These are phyloP conservation scores for Lophius americanus DNA, from an alignment of 2,797 vertebrate species.

Conservation along the genomic window DNA sequence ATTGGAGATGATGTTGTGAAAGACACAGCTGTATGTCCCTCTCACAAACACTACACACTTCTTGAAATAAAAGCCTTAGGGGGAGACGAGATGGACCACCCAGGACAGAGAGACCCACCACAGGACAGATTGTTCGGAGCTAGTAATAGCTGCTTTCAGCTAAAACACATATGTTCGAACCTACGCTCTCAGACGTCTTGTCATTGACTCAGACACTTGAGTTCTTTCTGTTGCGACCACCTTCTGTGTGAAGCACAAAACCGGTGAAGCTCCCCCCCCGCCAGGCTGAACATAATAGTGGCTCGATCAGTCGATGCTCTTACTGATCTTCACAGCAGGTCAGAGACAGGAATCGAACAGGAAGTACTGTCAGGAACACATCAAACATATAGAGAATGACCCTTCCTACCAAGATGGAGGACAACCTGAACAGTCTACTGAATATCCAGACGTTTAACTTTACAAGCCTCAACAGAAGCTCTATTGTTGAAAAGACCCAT, in stretches of 20 bases:
- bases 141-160: conserved; percentile 6
- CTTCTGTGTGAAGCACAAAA: conserved; percentile 34
- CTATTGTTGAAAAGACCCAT: neutral
- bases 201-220: conserved; percentile 31
- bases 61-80: conserved; percentile 9
- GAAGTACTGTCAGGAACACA: conserved; percentile 18
- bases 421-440: too few species aligned
- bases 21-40: neutral
- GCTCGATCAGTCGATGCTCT: conserved; percentile 33
- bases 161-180: conserved; percentile 20
- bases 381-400: conserved; percentile 5
- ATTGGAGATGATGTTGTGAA: neutral
- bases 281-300: conserved; percentile 37
- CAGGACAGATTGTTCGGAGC: conserved; percentile 10
- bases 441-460: neutral
- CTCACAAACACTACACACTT: neutral
- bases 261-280: neutral
- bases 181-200: conserved; percentile 6
- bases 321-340: conserved; percentile 56
- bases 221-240: conserved; percentile 40
- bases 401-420: neutral
- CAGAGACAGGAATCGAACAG: conserved; percentile 36
- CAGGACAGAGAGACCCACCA: neutral
- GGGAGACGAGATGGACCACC: neutral
- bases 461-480: neutral